A percentile compares a stretch with the other conserved stretches of the same genome.
These are phyloP conservation scores for Chironomus tepperi DNA, from an alignment of 1,140 invertebrate species.

Conservation along the genomic window DNA sequence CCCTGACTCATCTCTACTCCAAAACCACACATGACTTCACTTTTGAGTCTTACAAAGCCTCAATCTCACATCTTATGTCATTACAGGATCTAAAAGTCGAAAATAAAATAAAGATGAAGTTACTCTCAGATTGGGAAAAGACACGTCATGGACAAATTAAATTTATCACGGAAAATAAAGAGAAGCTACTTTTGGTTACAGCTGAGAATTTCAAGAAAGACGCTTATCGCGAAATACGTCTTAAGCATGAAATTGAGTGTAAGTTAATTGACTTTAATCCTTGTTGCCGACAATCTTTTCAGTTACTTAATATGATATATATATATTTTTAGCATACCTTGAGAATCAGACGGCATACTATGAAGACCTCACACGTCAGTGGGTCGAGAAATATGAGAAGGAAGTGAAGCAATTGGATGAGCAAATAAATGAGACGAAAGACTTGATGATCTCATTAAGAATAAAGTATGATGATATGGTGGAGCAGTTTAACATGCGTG, in stretches of 20 bases:
- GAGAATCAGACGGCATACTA: neutral
- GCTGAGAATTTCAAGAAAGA: constrained; percentile 17
- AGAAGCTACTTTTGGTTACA: neutral
- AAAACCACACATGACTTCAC: too few relatives aligned
- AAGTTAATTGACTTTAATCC: neutral
- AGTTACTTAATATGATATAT: neutral
- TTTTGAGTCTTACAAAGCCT: too few relatives aligned
- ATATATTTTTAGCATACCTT: neutral
- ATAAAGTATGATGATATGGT: constrained; percentile 17
- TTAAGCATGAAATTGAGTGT: constrained; percentile 10
- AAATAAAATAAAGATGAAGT: constrained; percentile 15
- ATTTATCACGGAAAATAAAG: constrained; percentile 21
- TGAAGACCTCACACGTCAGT: constrained; percentile 10
- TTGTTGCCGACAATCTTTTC: neutral
- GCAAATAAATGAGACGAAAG: constrained; percentile 18
- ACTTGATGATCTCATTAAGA: neutral
- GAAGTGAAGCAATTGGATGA: constrained; percentile 17
- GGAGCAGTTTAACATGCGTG: neutral
- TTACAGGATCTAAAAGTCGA: neutral
- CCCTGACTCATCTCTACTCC: too few relatives aligned
- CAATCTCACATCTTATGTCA: neutral
- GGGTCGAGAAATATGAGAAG: constrained; percentile 15
- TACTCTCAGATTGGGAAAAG: neutral
- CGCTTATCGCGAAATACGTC: neutral
- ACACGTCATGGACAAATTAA: neutral